Conservation (phyloP, 2,113 vertebrate species). For the Spermophilus dauricus region DNA sequence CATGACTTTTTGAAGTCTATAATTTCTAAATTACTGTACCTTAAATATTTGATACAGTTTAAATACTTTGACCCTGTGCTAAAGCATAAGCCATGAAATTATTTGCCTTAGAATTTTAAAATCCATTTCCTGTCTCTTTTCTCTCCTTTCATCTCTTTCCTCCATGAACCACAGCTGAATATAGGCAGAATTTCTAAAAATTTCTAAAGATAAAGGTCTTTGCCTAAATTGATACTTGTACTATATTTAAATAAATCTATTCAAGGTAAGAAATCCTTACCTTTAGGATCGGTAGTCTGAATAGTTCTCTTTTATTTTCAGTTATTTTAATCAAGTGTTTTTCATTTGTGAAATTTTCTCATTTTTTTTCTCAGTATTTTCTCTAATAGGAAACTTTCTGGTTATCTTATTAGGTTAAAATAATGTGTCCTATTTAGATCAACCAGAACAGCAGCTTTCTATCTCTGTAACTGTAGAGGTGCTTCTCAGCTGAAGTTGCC, state of each 20-base stretch:
- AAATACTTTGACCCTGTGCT: constrained; percentile 51
- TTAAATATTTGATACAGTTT: constrained; percentile 46
- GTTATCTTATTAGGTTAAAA: background rate
- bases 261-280: background rate
- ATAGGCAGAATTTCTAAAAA: constrained; percentile 56
- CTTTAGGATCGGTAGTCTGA: background rate
- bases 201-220: constrained; percentile 48
- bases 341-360: constrained; percentile 23
- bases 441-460: background rate
- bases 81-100: constrained; percentile 69
- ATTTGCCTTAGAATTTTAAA: constrained; percentile 70
- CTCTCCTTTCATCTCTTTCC: constrained; percentile 35
- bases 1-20: constrained; percentile 48
- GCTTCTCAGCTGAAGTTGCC: background rate
- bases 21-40: constrained; percentile 60
- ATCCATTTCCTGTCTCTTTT: constrained; percentile 58
- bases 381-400: constrained; percentile 8
- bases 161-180: constrained; percentile 38
- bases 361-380: background rate
- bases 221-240: background rate
- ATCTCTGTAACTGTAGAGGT: background rate
- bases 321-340: constrained; percentile 3
- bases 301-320: background rate
- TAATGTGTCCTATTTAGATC: background rate
- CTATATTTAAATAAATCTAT: constrained; percentile 51